Evolutionary conservation across 1,140 invertebrate species (phyloP).

Genomic region (Aphelenchoides avenae): DNA sequence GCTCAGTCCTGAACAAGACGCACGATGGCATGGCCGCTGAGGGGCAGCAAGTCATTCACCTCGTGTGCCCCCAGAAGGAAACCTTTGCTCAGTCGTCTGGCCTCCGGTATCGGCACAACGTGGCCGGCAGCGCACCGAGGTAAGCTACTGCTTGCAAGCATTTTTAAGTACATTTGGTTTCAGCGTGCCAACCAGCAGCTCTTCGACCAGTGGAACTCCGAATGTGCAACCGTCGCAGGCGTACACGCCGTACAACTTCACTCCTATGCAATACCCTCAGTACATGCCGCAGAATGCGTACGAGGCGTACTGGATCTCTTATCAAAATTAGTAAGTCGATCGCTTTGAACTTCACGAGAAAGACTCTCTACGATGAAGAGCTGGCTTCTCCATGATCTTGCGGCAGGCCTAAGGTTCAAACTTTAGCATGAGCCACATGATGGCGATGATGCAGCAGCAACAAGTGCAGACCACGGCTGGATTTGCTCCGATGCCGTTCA

Average conservation of each 20-base stretch:
- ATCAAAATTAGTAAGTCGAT: constrained; percentile 32
- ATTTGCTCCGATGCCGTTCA: background rate
- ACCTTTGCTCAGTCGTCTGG: background rate
- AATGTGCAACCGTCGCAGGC: constrained; percentile 5
- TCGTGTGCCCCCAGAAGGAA: constrained; percentile 17
- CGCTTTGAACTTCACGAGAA: constrained; percentile 5
- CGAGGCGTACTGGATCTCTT: constrained; percentile 21
- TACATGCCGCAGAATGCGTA: constrained; percentile 16
- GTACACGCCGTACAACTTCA: constrained; percentile 10
- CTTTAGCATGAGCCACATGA: constrained; percentile 26
- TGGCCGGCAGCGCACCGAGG: background rate
- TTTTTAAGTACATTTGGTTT: constrained; percentile 21
- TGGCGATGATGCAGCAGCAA: constrained; percentile 15
- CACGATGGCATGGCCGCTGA: constrained; percentile 19
- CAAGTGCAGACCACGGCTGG: constrained; percentile 7
- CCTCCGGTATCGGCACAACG: background rate
- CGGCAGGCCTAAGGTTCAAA: no score
- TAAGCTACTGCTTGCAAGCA: background rate
- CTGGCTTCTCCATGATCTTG: no score
- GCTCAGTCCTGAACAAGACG: constrained; percentile 9
- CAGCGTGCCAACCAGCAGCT: constrained; percentile 11
- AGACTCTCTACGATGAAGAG: no score
- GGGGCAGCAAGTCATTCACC: constrained; percentile 26
- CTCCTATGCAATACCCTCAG: no score
- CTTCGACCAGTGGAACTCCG: constrained; percentile 5